Conservation (phyloP, 1,140 invertebrate genomes). For the Atta colombica region DNA sequence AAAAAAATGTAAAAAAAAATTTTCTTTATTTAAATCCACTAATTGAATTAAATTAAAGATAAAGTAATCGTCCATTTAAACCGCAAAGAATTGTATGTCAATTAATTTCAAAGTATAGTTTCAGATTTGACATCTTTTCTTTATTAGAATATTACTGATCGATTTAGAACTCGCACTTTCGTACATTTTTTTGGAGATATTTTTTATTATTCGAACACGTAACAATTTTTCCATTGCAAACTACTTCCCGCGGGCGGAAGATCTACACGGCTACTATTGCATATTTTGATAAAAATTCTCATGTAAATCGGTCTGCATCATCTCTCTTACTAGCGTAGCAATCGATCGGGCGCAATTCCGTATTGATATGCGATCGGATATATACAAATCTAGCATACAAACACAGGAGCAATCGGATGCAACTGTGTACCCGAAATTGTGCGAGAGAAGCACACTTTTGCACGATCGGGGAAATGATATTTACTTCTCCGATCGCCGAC, state of each 20-base stretch:
- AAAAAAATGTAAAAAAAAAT: background rate
- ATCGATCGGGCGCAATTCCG: slow-evolving; percentile 42
- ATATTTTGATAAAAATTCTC: slow-evolving; percentile 7
- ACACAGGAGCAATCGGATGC: background rate
- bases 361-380: slow-evolving; percentile 43
- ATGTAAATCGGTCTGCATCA: slow-evolving; percentile 11
- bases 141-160: background rate
- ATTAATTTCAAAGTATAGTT: background rate
- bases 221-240: slow-evolving; percentile 25
- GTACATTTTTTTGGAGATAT: background rate
- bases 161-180: background rate
- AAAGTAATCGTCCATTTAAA: background rate
- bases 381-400: background rate
- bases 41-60: slow-evolving; percentile 1
- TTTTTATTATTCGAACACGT: slow-evolving; percentile 2
- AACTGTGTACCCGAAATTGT: slow-evolving; percentile 44
- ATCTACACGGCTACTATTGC: background rate
- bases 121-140: background rate
- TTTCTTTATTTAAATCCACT: background rate
- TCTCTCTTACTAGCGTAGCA: background rate
- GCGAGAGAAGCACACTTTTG: slow-evolving; percentile 53
- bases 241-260: background rate
- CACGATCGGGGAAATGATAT: slow-evolving; percentile 75
- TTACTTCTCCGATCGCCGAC: slow-evolving; percentile 77
- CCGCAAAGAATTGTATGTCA: too few relatives aligned